phyloP scores from a whole-genome alignment of 2,888 invertebrate species.

The Parthenolecanium corni region DNA sequence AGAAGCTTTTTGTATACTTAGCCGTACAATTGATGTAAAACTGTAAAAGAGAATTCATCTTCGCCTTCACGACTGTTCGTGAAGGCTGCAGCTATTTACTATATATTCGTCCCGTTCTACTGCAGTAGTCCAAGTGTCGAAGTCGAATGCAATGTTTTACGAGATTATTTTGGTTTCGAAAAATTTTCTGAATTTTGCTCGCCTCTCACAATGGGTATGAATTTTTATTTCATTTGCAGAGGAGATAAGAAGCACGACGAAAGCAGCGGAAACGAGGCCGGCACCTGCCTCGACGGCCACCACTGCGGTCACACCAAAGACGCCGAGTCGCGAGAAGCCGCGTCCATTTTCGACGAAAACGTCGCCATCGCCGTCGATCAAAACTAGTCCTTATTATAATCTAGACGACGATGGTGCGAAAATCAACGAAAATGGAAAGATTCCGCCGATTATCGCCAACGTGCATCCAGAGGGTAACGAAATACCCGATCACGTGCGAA shows the following conservation, averaged over 20 bases:
- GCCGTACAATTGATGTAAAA: no score
- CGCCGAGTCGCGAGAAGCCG: conserved; percentile 34
- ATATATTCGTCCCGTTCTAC: no score
- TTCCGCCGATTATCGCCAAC: conserved; percentile 36
- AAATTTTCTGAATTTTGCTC: no score
- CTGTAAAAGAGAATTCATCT: no score
- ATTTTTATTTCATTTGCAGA: conserved; percentile 40
- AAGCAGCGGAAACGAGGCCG: conserved; percentile 31
- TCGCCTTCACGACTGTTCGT: no score
- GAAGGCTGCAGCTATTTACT: no score
- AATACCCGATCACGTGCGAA: conserved; percentile 41
- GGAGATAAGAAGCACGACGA: conserved; percentile 42
- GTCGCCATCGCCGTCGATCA: conserved; percentile 36
- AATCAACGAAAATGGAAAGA: not conserved
- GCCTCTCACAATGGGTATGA: no score
- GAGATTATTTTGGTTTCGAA: no score
- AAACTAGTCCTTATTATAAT: conserved; percentile 23
- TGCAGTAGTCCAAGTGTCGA: no score
- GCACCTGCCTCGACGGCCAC: conserved; percentile 35
- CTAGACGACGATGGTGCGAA: conserved; percentile 5
- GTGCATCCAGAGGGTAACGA: conserved; percentile 73
- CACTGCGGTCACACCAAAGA: conserved; percentile 29
- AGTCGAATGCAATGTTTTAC: no score
- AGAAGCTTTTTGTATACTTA: no score
- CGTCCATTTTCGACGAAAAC: conserved; percentile 37